Percentiles rank a stretch among this genome's conserved stretches.
These are phyloP conservation scores for Amphiprion percula DNA, from an alignment of 2,113 vertebrate genomes.

Conservation along the genomic window DNA sequence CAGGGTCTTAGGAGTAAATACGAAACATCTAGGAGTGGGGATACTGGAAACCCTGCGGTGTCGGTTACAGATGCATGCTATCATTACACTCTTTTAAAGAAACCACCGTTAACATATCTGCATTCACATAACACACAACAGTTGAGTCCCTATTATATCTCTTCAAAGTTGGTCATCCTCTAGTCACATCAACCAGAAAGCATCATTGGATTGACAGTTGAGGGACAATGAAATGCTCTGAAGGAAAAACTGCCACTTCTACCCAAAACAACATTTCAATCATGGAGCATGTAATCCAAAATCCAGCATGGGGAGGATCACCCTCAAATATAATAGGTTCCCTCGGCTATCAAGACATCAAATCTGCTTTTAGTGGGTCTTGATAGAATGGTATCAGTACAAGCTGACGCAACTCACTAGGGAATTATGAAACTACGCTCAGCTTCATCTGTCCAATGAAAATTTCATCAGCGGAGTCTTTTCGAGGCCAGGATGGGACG, in stretches of 20 bases:
- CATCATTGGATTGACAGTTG: slow-evolving; percentile 13
- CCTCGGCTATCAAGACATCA: slow-evolving; percentile 53
- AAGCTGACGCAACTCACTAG: slow-evolving; percentile 79
- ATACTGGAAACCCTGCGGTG: neutral
- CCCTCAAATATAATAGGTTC: slow-evolving; percentile 37
- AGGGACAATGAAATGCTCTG: slow-evolving; percentile 20
- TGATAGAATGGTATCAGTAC: slow-evolving; percentile 77
- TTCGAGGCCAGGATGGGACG: slow-evolving; percentile 70
- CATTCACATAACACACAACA: slow-evolving; percentile 1
- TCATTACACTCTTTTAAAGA: neutral
- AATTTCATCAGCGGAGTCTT: slow-evolving; percentile 83
- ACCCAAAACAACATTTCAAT: slow-evolving; percentile 31
- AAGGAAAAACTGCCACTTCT: slow-evolving; percentile 8
- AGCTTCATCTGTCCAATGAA: slow-evolving; percentile 84
- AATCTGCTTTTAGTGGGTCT: slow-evolving; percentile 52
- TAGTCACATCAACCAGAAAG: slow-evolving; percentile 25
- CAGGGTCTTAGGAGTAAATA: slow-evolving; percentile 1
- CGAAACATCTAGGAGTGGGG: neutral
- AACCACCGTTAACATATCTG: slow-evolving; percentile 8
- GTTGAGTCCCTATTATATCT: neutral
- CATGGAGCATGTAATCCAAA: slow-evolving; percentile 10
- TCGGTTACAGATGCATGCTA: neutral
- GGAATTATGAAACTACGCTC: slow-evolving; percentile 82
- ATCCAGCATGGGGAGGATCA: slow-evolving; percentile 2
- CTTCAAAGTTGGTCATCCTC: slow-evolving; percentile 10